Percentiles rank a stretch among this genome's conserved stretches.
Conservation (phyloP, 2,888 invertebrate genomes). For the Lucinisca nassula region DNA sequence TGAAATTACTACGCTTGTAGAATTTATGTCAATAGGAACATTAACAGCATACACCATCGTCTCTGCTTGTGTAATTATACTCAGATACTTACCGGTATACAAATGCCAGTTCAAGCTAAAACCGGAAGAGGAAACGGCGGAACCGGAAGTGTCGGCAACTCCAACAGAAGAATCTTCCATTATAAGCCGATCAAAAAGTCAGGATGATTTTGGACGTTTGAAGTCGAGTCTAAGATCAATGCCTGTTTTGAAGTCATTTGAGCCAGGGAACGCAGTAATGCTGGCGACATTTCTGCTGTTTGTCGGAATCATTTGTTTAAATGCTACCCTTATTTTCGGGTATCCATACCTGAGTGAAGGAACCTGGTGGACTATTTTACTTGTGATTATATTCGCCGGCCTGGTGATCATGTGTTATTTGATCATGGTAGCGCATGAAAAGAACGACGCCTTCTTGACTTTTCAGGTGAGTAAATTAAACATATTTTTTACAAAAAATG, state of each 20-base stretch:
- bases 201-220: constrained; percentile 91
- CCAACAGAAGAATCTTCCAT: constrained; percentile 79
- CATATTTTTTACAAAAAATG: too few species aligned
- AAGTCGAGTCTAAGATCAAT: constrained; percentile 92
- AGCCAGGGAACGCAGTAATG: constrained; percentile 93
- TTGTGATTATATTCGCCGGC: constrained; percentile 83
- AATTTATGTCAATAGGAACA: constrained; percentile 98
- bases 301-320: constrained; percentile 89
- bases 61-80: constrained; percentile 95
- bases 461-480: constrained; percentile 87
- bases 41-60: constrained; percentile 98
- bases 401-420: constrained; percentile 83
- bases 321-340: constrained; percentile 90
- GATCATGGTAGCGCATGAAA: constrained; percentile 87
- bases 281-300: constrained; percentile 90
- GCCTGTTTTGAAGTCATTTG: constrained; percentile 92
- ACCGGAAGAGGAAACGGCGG: constrained; percentile 76
- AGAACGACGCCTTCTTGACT: constrained; percentile 87
- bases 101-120: constrained; percentile 86
- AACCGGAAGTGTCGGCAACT: constrained; percentile 49
- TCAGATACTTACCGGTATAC: constrained; percentile 91
- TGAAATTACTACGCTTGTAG: constrained; percentile 96
- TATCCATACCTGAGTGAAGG: constrained; percentile 88
- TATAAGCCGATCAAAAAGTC: constrained; percentile 85
- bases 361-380: constrained; percentile 92